Percentiles rank a stretch among this genome's conserved stretches.
phyloP scores from a whole-genome alignment of 1,140 invertebrate species.

The Drosophila setifemur region DNA sequence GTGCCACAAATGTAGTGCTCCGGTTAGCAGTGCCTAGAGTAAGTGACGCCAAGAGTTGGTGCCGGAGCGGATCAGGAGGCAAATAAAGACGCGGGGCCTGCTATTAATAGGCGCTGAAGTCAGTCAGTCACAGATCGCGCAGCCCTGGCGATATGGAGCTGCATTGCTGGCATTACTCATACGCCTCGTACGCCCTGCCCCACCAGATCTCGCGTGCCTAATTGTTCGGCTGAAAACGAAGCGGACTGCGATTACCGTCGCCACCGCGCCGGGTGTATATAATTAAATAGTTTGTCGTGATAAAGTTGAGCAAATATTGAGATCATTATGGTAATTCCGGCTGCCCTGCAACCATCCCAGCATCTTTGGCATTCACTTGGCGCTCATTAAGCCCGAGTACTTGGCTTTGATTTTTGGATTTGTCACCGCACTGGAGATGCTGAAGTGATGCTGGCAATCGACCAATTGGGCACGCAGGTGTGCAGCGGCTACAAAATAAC shows the following conservation, averaged over 20 bases:
- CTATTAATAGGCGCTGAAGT: conserved; percentile 73
- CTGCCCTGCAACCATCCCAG: conserved; percentile 43
- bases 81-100: conserved; percentile 40
- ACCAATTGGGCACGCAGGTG: conserved; percentile 71
- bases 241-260: conserved; percentile 16
- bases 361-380: conserved; percentile 63
- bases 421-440: conserved; percentile 70
- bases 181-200: conserved; percentile 77
- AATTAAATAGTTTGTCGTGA: conserved; percentile 75
- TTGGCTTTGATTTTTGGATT: conserved; percentile 21
- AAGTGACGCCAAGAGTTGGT: conserved; percentile 30
- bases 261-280: conserved; percentile 42
- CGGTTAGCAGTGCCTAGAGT: conserved; percentile 44
- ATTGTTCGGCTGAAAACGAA: conserved; percentile 49
- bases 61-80: not conserved
- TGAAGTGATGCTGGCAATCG: conserved; percentile 26
- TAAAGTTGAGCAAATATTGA: conserved; percentile 79
- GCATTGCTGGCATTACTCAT: conserved; percentile 71
- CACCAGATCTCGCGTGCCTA: conserved; percentile 69
- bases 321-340: conserved; percentile 76
- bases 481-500: conserved; percentile 44
- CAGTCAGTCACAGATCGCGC: conserved; percentile 20
- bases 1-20: conserved; percentile 4
- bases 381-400: conserved; percentile 68
- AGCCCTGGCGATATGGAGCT: conserved; percentile 34